Conservation (phyloP, 2,113 vertebrate species). For the Puma concolor region DNA sequence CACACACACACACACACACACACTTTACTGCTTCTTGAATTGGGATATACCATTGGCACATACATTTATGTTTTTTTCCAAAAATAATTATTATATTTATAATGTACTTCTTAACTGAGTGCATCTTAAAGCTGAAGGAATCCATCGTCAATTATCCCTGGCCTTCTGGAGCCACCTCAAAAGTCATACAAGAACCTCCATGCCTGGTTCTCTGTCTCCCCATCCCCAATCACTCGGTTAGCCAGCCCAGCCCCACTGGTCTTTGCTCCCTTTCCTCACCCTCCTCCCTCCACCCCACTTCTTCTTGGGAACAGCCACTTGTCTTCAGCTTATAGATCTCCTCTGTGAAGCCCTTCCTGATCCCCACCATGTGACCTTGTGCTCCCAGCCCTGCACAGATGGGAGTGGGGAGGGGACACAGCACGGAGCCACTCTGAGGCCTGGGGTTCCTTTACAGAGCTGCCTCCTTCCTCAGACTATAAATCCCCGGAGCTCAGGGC, state of each 20-base stretch:
- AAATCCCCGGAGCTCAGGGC: background rate
- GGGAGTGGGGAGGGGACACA: background rate
- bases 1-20: too few relatives aligned
- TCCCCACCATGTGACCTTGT: background rate
- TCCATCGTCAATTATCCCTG: background rate
- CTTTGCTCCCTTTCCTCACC: background rate
- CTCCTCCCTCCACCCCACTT: background rate
- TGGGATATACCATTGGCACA: too few relatives aligned
- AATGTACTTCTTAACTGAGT: background rate
- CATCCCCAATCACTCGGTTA: rapidly evolving
- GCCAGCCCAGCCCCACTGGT: background rate
- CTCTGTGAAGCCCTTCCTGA: background rate
- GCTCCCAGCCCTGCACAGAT: background rate
- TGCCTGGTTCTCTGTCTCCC: background rate
- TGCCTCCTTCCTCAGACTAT: background rate
- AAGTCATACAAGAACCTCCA: background rate
- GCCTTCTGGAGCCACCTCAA: background rate
- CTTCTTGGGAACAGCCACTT: background rate
- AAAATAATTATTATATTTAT: too few relatives aligned
- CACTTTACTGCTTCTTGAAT: too few relatives aligned
- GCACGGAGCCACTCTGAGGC: too few relatives aligned
- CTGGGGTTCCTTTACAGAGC: background rate
- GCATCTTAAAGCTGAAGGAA: background rate
- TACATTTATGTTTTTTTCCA: too few relatives aligned
- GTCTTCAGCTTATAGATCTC: background rate